A percentile compares a stretch with the other conserved stretches of the same genome.
Evolutionary conservation across 1,140 invertebrate species (phyloP).

Genomic region (Drosophila mojavensis): DNA sequence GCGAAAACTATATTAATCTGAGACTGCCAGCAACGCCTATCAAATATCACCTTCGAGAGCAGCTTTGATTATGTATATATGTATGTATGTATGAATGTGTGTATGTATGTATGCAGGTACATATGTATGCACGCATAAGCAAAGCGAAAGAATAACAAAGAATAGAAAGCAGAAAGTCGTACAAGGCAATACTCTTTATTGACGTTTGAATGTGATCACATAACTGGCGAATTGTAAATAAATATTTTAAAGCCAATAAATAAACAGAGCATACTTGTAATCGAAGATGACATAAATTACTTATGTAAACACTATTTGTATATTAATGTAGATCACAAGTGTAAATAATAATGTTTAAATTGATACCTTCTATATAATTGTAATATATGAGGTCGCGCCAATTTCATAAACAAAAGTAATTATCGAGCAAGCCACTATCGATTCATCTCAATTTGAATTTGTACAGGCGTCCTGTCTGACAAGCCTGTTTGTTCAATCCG

Average conservation of each 20-base stretch:
- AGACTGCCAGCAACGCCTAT: not conserved
- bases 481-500: too few relatives aligned
- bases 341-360: too few relatives aligned
- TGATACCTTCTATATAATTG: too few relatives aligned
- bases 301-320: too few relatives aligned
- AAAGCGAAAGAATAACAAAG: not conserved
- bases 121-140: not conserved
- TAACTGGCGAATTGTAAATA: not conserved
- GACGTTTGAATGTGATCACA: not conserved
- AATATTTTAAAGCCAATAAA: not conserved
- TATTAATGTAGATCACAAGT: too few relatives aligned
- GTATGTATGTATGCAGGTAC: not conserved
- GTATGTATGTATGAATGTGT: not conserved
- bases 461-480: too few relatives aligned
- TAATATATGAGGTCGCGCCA: too few relatives aligned
- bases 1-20: constrained; percentile 25
- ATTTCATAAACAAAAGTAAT: too few relatives aligned
- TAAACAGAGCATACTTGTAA: not conserved
- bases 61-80: constrained; percentile 7
- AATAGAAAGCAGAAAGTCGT: not conserved
- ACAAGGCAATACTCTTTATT: not conserved
- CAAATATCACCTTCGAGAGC: constrained; percentile 17
- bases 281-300: too few relatives aligned
- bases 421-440: not conserved
- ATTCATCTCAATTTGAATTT: not conserved